These are phyloP conservation scores for Syngnathus rostellatus DNA, from an alignment of 2,797 vertebrate species.

Conservation along the genomic window DNA sequence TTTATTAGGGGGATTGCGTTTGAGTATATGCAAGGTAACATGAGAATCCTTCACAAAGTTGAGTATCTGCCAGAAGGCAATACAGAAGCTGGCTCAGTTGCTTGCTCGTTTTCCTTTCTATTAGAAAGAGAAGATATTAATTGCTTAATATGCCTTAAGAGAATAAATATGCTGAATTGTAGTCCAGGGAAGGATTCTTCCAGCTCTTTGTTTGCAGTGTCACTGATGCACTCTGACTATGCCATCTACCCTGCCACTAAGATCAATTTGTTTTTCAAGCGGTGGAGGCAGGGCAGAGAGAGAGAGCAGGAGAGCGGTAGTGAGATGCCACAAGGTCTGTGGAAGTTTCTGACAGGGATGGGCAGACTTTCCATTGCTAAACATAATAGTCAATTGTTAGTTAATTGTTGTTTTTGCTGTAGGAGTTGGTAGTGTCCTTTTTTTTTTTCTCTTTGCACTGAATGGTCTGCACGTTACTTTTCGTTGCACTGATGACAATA, in stretches of 20 bases:
- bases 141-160: conserved; percentile 23
- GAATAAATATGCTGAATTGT: conserved; percentile 25
- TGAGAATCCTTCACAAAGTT: conserved; percentile 30
- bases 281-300: neutral
- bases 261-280: neutral
- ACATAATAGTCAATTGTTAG: neutral
- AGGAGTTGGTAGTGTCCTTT: neutral
- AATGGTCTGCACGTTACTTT: too few relatives aligned
- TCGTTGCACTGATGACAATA: too few relatives aligned
- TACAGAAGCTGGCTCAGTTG: conserved; percentile 15
- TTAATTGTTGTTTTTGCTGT: conserved; percentile 13
- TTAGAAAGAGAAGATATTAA: conserved; percentile 21
- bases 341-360: neutral
- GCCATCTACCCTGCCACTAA: neutral
- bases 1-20: conserved; percentile 17
- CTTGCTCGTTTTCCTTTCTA: conserved; percentile 11
- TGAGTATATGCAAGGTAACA: conserved; percentile 22
- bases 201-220: neutral
- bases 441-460: too few relatives aligned
- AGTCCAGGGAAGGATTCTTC: neutral
- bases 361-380: neutral
- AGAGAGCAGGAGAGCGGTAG: neutral
- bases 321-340: neutral
- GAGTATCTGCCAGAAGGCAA: conserved; percentile 24
- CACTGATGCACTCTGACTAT: neutral